Conservation (phyloP, 1,140 invertebrate species). For the Acyrthosiphon pisum region DNA sequence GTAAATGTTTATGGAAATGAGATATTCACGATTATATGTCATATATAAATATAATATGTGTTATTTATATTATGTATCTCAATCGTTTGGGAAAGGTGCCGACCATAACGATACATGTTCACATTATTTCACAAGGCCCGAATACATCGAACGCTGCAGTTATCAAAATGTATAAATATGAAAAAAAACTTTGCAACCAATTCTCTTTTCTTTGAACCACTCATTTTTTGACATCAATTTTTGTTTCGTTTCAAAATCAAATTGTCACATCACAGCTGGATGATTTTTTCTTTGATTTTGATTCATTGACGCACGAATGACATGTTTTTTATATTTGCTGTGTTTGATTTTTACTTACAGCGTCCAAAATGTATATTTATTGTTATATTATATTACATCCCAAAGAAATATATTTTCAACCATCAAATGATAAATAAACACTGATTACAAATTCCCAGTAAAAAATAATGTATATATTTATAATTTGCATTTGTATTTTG, state of each 20-base stretch:
- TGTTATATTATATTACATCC: neutral
- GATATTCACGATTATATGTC: neutral
- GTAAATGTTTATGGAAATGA: neutral
- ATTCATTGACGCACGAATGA: slow-evolving; percentile 6
- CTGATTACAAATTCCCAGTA: neutral
- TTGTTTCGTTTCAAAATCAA: neutral
- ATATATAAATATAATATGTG: neutral
- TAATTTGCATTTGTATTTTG: neutral
- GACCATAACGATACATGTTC: neutral
- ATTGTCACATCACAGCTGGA: neutral
- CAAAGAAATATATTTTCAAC: neutral
- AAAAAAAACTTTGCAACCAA: neutral
- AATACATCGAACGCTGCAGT: neutral
- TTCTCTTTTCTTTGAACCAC: neutral
- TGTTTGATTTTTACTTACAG: neutral
- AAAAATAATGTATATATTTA: neutral
- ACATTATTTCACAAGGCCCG: neutral
- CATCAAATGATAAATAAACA: neutral
- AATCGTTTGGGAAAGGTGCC: neutral
- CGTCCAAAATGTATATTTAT: neutral
- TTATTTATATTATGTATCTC: neutral
- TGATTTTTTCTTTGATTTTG: neutral
- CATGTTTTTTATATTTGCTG: neutral
- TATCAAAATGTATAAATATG: neutral
- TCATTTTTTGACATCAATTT: neutral